Conservation (phyloP, 2,797 vertebrate genomes). For the Pangasius larnaudii region DNA sequence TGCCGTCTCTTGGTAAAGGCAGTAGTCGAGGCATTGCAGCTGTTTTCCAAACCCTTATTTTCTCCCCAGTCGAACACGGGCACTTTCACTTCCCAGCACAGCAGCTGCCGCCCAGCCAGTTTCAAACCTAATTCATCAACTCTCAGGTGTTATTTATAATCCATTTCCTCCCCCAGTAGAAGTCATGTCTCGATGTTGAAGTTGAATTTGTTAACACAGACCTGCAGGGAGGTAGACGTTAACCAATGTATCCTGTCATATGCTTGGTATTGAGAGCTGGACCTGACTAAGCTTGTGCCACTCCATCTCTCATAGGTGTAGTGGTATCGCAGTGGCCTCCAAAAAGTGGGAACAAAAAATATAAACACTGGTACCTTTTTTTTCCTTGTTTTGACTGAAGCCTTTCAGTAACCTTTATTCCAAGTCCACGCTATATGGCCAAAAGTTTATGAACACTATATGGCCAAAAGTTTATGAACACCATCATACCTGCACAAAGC, state of each 20-base stretch:
- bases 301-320: slow-evolving; percentile 56
- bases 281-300: slow-evolving; percentile 56
- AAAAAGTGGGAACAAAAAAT: slow-evolving; percentile 4
- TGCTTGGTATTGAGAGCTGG: slow-evolving; percentile 56
- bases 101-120: slow-evolving; percentile 58
- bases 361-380: neutral
- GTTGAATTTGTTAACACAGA: slow-evolving; percentile 59
- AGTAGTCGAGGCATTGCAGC: slow-evolving; percentile 52
- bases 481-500: neutral
- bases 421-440: neutral
- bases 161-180: slow-evolving; percentile 58
- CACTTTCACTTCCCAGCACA: slow-evolving; percentile 53
- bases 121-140: slow-evolving; percentile 64
- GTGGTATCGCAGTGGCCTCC: neutral
- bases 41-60: slow-evolving; percentile 73
- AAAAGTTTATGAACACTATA: neutral
- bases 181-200: slow-evolving; percentile 62
- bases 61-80: slow-evolving; percentile 66
- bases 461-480: neutral
- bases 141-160: slow-evolving; percentile 71
- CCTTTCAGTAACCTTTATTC: neutral
- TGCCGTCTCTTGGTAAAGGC: slow-evolving; percentile 37
- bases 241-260: slow-evolving; percentile 41
- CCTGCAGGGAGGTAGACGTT: slow-evolving; percentile 40
- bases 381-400: neutral